Conservation (phyloP, 2,797 vertebrate genomes). For the Channallabes apus region DNA sequence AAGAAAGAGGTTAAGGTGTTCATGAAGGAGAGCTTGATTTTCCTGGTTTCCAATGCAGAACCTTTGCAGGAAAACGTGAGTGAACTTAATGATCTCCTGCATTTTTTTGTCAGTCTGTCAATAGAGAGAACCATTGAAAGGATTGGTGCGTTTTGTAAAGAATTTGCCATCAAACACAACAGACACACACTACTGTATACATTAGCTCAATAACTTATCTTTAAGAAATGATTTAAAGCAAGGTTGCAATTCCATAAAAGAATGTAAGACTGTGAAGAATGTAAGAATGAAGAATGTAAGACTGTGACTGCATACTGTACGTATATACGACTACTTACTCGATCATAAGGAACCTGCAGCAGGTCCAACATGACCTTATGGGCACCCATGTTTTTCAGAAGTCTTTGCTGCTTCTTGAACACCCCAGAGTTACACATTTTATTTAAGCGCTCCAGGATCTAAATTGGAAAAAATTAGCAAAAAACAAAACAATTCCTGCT, state of each 20-base stretch:
- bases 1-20: slow-evolving; percentile 91
- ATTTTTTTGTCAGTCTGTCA: slow-evolving; percentile 90
- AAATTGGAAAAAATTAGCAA: neutral
- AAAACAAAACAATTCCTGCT: too few species aligned
- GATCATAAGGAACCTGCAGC: slow-evolving; percentile 91
- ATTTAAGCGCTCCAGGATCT: slow-evolving; percentile 92
- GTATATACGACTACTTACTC: slow-evolving; percentile 65
- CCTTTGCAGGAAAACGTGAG: slow-evolving; percentile 95
- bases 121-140: slow-evolving; percentile 18
- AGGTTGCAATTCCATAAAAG: neutral
- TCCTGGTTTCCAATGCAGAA: slow-evolving; percentile 94
- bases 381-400: slow-evolving; percentile 97
- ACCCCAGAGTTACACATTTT: slow-evolving; percentile 93
- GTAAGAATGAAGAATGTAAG: neutral
- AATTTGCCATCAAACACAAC: neutral
- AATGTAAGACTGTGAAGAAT: neutral
- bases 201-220: neutral
- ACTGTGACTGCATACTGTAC: neutral
- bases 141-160: neutral
- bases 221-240: neutral
- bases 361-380: slow-evolving; percentile 98
- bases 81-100: slow-evolving; percentile 91
- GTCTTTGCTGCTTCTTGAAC: slow-evolving; percentile 94
- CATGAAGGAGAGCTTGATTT: slow-evolving; percentile 92
- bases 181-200: too few species aligned